A percentile compares a stretch with the other conserved stretches of the same genome.
phyloP scores from a whole-genome alignment of 2,888 invertebrate genomes.

The Cosmia trapezina region DNA sequence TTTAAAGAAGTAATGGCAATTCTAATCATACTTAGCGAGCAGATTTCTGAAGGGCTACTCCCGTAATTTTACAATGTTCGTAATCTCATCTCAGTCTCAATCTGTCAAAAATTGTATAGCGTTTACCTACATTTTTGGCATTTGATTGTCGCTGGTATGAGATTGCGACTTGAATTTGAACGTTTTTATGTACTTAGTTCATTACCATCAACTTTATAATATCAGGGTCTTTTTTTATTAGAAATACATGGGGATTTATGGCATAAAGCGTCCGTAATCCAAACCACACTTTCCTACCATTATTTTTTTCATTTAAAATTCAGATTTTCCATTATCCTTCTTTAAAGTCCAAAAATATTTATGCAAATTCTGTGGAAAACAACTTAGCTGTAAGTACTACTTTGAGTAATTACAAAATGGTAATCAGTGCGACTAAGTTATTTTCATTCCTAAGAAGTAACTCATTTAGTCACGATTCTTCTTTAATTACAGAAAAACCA shows the following conservation, averaged over 20 bases:
- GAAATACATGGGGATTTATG: neutral
- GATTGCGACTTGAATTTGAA: too few relatives aligned
- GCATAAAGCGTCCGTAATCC: too few relatives aligned
- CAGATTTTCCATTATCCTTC: conserved; percentile 2
- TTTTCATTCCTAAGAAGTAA: conserved; percentile 21
- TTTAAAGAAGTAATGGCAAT: neutral
- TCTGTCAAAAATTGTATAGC: too few relatives aligned
- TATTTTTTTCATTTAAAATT: conserved; percentile 13
- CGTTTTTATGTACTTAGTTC: too few relatives aligned
- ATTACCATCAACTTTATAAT: neutral
- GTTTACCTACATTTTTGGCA: too few relatives aligned
- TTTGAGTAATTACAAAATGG: conserved; percentile 41
- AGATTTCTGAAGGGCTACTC: too few relatives aligned
- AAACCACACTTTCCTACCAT: neutral
- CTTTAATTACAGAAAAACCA: conserved; percentile 20
- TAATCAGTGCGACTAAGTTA: conserved; percentile 20
- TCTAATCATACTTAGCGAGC: neutral
- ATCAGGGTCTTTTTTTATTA: neutral
- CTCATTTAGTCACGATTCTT: conserved; percentile 19
- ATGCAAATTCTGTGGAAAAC: conserved; percentile 31
- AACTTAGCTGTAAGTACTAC: conserved; percentile 24
- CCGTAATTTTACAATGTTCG: too few relatives aligned
- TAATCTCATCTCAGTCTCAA: too few relatives aligned
- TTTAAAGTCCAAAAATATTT: neutral
- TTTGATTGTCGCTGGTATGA: too few relatives aligned